Base-by-base conservation (phyloP, 1,140 invertebrate species). In the Drosophila guanche region DNA sequence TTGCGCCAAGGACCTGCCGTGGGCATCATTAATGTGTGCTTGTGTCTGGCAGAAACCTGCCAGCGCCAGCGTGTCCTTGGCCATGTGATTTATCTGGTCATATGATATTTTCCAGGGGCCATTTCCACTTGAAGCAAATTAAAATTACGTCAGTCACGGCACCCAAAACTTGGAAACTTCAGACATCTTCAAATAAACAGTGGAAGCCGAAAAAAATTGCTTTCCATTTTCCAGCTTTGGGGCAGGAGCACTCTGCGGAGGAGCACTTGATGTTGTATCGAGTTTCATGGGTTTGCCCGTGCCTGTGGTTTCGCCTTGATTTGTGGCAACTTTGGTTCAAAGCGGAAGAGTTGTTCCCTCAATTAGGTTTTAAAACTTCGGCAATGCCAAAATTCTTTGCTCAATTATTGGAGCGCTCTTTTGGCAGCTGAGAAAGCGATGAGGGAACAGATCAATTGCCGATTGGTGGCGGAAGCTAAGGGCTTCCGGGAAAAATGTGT, bases 21-120 rank as follows among this genome's bases (percentile, higher is more conserved):
- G 47, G 55, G 68, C 70, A 48, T 65, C 71, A 74, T 74, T 74
- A 57, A 56, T 57, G 52, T 74, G 47, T 23, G 29, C 4, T 14
- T 55, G 37, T 41, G 25, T 10, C 33, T 51, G 58, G 50, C 51
- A 65, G 23, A 12, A 37, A 37, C 20, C 1, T 27, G 43, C n/a
- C 40, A 45, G 66, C 25, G 46, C 41, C 41, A 5, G 20, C 65
- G 42, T 62, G 68, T 72, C 67, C 69, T 73, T 74, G 69, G 70
- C 59, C 70, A 25, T 60, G 71, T 75, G 72, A 75, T 75, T 75
- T 75, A 75, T 75, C 51, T 67, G 72, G 72, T 75, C 72, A 75
- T 59, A 60, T 75, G 71, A 75, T 75, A 75, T 75, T 75, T 75
- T 75, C 25, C 5, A 29, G 62, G 50, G 14, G 12, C 10, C 33